These are phyloP conservation scores for Fabriciana adippe DNA, from an alignment of 2,888 invertebrate genomes.

Conservation along the genomic window DNA sequence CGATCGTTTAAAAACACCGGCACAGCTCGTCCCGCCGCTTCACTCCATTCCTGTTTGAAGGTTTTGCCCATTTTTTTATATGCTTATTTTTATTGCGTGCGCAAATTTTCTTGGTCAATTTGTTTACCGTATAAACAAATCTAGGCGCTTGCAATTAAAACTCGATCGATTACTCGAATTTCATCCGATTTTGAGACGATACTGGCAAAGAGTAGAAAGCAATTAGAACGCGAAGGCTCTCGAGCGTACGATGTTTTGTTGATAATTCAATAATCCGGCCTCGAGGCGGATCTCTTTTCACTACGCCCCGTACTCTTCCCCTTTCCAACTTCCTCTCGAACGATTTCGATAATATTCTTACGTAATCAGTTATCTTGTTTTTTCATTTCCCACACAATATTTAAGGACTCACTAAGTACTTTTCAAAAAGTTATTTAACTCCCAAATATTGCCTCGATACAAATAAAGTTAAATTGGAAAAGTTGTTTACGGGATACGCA, in stretches of 20 bases:
- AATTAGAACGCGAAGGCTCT: slow-evolving; percentile 72
- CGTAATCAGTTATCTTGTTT: slow-evolving; percentile 69
- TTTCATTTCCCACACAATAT: slow-evolving; percentile 66
- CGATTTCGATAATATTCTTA: slow-evolving; percentile 63
- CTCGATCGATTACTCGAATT: slow-evolving; percentile 66
- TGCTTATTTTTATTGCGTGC: slow-evolving; percentile 27
- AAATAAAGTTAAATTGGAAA: slow-evolving; percentile 82
- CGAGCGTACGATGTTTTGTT: slow-evolving; percentile 76
- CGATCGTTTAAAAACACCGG: slow-evolving; percentile 72
- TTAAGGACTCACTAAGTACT: slow-evolving; percentile 59
- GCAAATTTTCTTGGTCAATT: slow-evolving; percentile 39
- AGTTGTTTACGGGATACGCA: slow-evolving; percentile 60
- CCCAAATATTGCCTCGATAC: slow-evolving; percentile 68
- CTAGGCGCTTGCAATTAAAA: slow-evolving; percentile 54
- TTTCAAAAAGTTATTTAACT: slow-evolving; percentile 68
- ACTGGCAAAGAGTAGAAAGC: slow-evolving; percentile 65
- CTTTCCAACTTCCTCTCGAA: slow-evolving; percentile 43
- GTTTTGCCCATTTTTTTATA: slow-evolving; percentile 51
- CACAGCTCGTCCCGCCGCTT: slow-evolving; percentile 56
- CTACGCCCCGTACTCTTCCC: slow-evolving; percentile 49
- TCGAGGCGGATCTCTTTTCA: slow-evolving; percentile 65
- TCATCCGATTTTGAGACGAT: slow-evolving; percentile 66
- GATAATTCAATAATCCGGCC: slow-evolving; percentile 78
- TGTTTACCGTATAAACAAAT: slow-evolving; percentile 54
- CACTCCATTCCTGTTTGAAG: slow-evolving; percentile 45